Conservation (phyloP, 2,797 vertebrate species). For the Hylomyscus alleni region DNA sequence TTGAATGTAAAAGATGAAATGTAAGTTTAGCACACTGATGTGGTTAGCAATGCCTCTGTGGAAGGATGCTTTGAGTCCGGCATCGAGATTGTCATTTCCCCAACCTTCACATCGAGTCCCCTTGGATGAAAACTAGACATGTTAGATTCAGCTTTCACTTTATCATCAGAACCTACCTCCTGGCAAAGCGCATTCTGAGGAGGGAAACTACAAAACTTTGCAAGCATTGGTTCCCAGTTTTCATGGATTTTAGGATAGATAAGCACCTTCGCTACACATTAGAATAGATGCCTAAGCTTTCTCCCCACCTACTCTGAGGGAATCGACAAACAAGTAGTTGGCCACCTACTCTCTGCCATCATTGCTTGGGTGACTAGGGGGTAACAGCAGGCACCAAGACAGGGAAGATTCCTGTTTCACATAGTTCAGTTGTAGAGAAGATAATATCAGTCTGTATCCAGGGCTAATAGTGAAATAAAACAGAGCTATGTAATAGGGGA, state of each 20-base stretch:
- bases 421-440: background rate
- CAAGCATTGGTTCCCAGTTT: background rate
- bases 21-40: slow-evolving; percentile 45
- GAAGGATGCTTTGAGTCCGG: background rate
- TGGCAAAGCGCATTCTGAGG: background rate
- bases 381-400: background rate
- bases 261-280: background rate
- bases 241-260: background rate
- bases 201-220: background rate
- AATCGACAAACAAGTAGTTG: background rate
- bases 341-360: background rate
- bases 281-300: background rate
- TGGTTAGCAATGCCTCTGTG: slow-evolving; percentile 27
- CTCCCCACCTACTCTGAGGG: background rate
- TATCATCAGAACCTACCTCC: background rate
- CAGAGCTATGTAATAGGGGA: background rate
- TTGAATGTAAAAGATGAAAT: slow-evolving; percentile 72
- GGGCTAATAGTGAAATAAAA: background rate
- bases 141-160: background rate
- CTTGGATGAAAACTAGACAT: background rate
- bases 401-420: background rate
- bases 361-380: background rate
- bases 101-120: background rate
- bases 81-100: rapidly evolving
- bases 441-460: background rate